Evolutionary conservation across 2,797 vertebrate species (phyloP).

Genomic region (Carapus acus): DNA sequence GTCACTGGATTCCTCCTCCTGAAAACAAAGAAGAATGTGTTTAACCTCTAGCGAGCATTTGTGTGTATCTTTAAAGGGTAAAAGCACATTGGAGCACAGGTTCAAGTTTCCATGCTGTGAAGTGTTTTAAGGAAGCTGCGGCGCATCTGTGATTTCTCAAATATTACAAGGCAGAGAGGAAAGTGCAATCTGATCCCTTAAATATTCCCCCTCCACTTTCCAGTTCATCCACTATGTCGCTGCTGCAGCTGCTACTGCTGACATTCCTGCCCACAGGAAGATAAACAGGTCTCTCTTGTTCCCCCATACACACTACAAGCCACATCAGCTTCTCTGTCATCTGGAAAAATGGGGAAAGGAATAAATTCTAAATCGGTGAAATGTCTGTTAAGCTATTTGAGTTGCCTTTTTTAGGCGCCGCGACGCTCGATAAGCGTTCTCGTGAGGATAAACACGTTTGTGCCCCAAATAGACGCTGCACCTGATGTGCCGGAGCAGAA

Average conservation of each 20-base stretch:
- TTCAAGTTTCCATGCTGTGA: no score
- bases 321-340: neutral
- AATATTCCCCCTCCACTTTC: neutral
- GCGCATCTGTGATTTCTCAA: no score
- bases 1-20: constrained; percentile 91
- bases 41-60: neutral
- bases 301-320: neutral
- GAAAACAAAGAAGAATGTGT: constrained; percentile 15
- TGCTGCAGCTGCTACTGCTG: neutral
- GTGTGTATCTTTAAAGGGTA: no score
- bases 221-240: neutral
- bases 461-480: constrained; percentile 50
- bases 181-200: neutral
- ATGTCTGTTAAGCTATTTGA: constrained; percentile 23
- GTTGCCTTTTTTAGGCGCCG: constrained; percentile 40
- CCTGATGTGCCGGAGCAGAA: no score
- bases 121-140: no score
- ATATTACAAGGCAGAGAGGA: neutral
- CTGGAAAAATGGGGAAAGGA: neutral
- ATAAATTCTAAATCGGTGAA: constrained; percentile 18
- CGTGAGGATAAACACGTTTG: constrained; percentile 37
- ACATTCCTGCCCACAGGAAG: neutral
- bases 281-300: constrained; percentile 2
- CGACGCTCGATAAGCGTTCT: constrained; percentile 37
- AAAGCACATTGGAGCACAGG: no score